phyloP scores from a whole-genome alignment of 2,888 invertebrate species.

The Lycophotia porphyrea region DNA sequence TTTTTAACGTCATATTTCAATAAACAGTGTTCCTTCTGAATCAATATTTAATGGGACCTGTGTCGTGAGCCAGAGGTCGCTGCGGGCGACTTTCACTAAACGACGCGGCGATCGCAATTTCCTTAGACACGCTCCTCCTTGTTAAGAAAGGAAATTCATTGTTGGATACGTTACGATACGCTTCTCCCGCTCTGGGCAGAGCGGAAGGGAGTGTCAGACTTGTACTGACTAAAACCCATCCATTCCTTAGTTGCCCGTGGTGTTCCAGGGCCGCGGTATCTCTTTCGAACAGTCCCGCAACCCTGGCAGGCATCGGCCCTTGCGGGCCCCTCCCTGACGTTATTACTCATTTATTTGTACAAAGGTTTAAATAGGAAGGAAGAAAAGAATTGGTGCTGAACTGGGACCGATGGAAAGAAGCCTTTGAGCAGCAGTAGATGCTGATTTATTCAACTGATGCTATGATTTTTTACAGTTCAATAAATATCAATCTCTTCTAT shows the following conservation, averaged over 20 bases:
- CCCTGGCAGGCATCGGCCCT: no score
- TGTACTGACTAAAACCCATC: no score
- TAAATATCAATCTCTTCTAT: no score
- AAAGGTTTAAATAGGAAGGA: not conserved
- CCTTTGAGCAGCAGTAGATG: no score
- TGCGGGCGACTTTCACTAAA: conserved; percentile 62
- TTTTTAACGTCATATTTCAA: not conserved
- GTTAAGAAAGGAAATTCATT: conserved; percentile 31
- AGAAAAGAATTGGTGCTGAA: not conserved
- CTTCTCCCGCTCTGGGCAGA: no score
- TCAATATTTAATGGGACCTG: not conserved
- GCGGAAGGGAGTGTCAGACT: no score
- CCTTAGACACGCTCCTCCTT: conserved; percentile 57
- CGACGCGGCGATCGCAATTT: conserved; percentile 75
- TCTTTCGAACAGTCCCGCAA: no score
- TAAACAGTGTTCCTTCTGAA: conserved; percentile 27
- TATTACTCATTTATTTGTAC: not conserved
- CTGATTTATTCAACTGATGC: no score
- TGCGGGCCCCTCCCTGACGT: no score
- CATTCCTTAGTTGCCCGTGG: no score
- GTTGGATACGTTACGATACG: conserved; percentile 20
- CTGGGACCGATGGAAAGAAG: not conserved
- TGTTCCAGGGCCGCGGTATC: no score
- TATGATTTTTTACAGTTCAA: no score
- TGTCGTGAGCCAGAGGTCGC: conserved; percentile 60